Percentiles rank a stretch among this genome's conserved stretches.
Conservation (phyloP, 37 sponge, comb jelly and placozoan species). For the Amphimedon queenslandica region DNA sequence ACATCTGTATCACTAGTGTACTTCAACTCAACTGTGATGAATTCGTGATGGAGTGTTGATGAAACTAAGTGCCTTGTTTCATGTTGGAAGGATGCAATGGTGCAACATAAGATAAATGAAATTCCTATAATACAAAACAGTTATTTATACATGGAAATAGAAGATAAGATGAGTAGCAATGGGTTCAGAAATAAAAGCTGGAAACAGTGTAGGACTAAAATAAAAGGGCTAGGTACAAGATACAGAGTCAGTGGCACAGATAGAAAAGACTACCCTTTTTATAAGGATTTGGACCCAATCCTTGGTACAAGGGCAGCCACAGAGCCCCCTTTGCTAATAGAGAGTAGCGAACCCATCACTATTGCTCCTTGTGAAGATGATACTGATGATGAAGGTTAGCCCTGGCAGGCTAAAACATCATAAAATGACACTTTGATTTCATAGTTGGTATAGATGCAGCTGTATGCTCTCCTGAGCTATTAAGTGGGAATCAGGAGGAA, state of each 20-base stretch:
- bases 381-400: not conserved
- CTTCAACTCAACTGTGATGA: not conserved
- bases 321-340: not conserved
- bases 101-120: not conserved
- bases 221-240: conserved; percentile 3
- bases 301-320: conserved; percentile 17
- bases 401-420: no score
- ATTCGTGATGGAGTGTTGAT: not conserved
- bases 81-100: not conserved
- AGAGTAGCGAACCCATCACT: not conserved
- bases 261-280: not conserved
- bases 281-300: not conserved
- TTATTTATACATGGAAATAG: not conserved
- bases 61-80: not conserved
- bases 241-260: conserved; percentile 7
- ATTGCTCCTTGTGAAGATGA: not conserved
- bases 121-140: not conserved
- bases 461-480: no score
- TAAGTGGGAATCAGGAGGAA: no score
- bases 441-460: no score
- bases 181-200: not conserved
- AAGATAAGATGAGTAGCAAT: not conserved
- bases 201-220: conserved; percentile 23
- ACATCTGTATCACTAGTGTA: no score
- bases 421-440: no score